Percentiles rank a stretch among this genome's conserved stretches.
Conservation (phyloP, 2,888 invertebrate genomes). For the Dolichopus griseipennis region DNA sequence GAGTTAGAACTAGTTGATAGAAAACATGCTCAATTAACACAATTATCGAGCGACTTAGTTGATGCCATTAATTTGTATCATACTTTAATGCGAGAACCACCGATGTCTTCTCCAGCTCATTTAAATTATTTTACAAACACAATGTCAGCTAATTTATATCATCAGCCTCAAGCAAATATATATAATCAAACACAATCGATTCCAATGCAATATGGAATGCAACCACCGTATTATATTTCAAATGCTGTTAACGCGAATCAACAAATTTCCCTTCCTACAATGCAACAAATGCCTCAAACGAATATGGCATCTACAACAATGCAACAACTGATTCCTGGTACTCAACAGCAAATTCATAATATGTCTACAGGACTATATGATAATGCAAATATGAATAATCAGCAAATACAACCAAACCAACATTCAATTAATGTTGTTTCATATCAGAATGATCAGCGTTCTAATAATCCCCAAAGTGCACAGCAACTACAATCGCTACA, state of each 20-base stretch:
- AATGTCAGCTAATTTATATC: constrained; percentile 18
- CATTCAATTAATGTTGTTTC: not conserved
- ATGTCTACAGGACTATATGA: not conserved
- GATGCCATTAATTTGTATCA: constrained; percentile 91
- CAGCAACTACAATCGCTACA: not conserved
- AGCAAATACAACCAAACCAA: constrained; percentile 12
- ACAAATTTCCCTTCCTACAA: constrained; percentile 9
- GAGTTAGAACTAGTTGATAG: constrained; percentile 83
- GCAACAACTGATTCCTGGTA: constrained; percentile 7
- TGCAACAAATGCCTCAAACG: not conserved
- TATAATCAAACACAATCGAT: constrained; percentile 17
- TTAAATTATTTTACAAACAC: constrained; percentile 9
- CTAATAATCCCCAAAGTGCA: not conserved
- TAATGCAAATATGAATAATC: not conserved
- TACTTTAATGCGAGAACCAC: constrained; percentile 69
- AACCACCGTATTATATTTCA: constrained; percentile 21
- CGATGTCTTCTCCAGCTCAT: constrained; percentile 25
- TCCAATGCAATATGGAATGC: constrained; percentile 28
- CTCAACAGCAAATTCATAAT: constrained; percentile 14
- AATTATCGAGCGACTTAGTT: constrained; percentile 78
- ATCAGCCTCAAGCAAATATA: constrained; percentile 8
- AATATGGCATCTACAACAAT: not conserved
- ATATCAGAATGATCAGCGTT: not conserved
- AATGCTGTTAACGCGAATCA: constrained; percentile 18
- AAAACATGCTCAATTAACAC: constrained; percentile 82